These are phyloP conservation scores for Oreochromis spilurus DNA, from an alignment of 2,113 vertebrate species.

Conservation along the genomic window DNA sequence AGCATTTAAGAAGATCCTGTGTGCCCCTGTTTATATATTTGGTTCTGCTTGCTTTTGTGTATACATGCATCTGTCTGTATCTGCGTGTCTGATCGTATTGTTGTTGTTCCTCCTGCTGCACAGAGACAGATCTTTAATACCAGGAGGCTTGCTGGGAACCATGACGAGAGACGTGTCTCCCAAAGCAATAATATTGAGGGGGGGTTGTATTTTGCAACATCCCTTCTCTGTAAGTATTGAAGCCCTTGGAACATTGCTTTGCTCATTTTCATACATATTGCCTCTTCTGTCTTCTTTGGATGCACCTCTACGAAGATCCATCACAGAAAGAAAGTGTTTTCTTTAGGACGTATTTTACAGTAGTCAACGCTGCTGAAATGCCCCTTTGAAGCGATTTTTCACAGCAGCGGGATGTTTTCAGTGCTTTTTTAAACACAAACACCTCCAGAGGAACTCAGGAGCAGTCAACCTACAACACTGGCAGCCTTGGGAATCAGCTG, in stretches of 20 bases:
- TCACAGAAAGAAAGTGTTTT: constrained; percentile 54
- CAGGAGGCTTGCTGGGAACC: constrained; percentile 23
- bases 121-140: constrained; percentile 23
- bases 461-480: constrained; percentile 52
- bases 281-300: constrained; percentile 54
- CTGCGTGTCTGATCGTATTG: neutral
- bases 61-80: neutral
- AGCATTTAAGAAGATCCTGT: neutral
- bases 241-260: constrained; percentile 32
- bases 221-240: constrained; percentile 21
- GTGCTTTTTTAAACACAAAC: constrained; percentile 34
- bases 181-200: constrained; percentile 47
- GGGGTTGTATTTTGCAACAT: constrained; percentile 37
- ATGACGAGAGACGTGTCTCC: constrained; percentile 31
- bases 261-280: constrained; percentile 71
- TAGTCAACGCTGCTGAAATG: constrained; percentile 49
- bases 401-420: constrained; percentile 39
- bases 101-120: constrained; percentile 19
- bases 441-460: constrained; percentile 43
- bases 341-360: constrained; percentile 38
- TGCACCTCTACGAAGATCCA: constrained; percentile 40
- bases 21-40: neutral
- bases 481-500: constrained; percentile 41
- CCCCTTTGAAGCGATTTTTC: constrained; percentile 53
- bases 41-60: neutral